Conservation (phyloP, 2,888 invertebrate genomes). For the Lathronympha strigana region DNA sequence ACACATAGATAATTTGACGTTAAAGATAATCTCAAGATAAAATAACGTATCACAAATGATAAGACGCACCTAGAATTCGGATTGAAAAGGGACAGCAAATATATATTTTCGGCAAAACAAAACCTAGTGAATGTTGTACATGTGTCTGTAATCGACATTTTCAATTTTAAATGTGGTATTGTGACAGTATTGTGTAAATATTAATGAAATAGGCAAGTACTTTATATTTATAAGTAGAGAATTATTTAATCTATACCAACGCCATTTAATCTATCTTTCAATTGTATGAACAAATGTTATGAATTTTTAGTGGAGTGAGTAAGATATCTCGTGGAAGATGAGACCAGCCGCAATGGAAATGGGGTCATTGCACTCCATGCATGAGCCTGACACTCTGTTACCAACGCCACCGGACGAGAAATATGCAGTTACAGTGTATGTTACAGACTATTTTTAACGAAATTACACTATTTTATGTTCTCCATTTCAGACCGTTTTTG, state of each 20-base stretch:
- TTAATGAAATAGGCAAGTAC: not conserved
- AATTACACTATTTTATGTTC: no score
- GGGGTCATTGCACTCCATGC: constrained; percentile 25
- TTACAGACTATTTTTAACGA: not conserved
- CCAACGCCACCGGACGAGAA: constrained; percentile 28
- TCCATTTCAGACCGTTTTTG: no score
- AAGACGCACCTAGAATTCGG: constrained; percentile 20
- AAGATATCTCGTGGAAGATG: not conserved
- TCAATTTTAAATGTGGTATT: no score
- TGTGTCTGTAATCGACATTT: no score
- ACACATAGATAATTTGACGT: not conserved
- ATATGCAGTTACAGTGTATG: constrained; percentile 21
- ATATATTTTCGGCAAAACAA: not conserved
- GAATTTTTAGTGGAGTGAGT: not conserved
- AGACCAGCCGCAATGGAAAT: constrained; percentile 16
- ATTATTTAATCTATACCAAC: no score
- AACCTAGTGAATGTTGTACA: not conserved
- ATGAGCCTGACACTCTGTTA: constrained; percentile 23
- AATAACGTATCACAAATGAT: constrained; percentile 25
- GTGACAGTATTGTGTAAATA: not conserved
- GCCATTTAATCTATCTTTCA: no score
- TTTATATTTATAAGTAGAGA: no score
- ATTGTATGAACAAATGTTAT: not conserved
- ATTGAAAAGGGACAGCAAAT: not conserved
- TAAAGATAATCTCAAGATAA: constrained; percentile 31